phyloP scores from a whole-genome alignment of 2,888 invertebrate genomes.

The Cephus pygmeus region DNA sequence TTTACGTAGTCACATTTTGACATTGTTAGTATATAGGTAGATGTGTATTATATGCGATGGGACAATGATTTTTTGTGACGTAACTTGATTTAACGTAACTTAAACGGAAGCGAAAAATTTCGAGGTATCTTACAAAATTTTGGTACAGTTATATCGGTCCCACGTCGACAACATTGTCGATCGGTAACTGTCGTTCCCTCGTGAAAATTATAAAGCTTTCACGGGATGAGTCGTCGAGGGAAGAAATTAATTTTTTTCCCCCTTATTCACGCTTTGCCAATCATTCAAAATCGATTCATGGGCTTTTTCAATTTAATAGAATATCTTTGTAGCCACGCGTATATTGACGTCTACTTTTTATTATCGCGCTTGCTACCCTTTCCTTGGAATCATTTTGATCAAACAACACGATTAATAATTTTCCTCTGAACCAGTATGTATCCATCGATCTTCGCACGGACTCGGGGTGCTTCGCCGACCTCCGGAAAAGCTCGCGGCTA shows the following conservation, averaged over 20 bases:
- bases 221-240: neutral
- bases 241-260: neutral
- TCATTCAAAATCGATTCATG: neutral
- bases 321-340: neutral
- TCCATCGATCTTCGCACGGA: slow-evolving; percentile 27
- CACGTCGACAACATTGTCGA: neutral
- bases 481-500: slow-evolving; percentile 28
- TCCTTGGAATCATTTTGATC: slow-evolving; percentile 13
- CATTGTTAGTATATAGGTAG: no score
- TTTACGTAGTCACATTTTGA: neutral
- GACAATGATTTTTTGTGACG: neutral
- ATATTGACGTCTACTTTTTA: neutral
- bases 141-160: neutral
- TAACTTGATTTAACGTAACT: neutral
- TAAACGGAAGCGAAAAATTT: neutral
- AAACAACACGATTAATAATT: slow-evolving; percentile 21
- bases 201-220: neutral
- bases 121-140: neutral
- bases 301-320: neutral
- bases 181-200: neutral
- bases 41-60: no score
- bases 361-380: neutral
- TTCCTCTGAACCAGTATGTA: slow-evolving; percentile 6
- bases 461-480: slow-evolving; percentile 43
- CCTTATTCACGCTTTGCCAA: neutral